Evolutionary conservation across 1,140 invertebrate species (phyloP), one percentile per base, ranked within the genome.

Genomic region (Drosophila lacertosa): DNA sequence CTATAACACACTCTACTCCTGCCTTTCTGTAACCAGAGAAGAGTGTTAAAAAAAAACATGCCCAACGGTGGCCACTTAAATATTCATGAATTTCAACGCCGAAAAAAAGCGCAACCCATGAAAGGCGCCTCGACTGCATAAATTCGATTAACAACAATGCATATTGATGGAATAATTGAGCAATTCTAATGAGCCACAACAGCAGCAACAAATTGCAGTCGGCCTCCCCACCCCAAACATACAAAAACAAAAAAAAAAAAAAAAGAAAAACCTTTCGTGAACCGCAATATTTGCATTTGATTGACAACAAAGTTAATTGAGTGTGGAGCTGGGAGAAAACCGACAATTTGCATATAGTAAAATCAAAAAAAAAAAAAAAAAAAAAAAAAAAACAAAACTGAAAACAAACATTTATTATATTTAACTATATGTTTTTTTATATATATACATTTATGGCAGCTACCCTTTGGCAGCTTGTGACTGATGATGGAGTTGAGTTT

Each of bases 161-260:
- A 89, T 89, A 89, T 88, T 89, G 86, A 89, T 89, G 81, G 81
- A 89, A 89, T 89, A 89, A 89, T 86, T 89, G 86, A 89, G 88
- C 75, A 82, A 79, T 88, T 89, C 68, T 82, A 86, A 88, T 82
- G 77, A 89, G 72, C 77, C 72, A 81, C 76, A 88, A 77, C 59
- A 82, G 57, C 58, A 60, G 63, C 45, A 74, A 80, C 83, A 89
- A 89, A 89, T 89, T 88, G 82, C 63, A 82, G 26, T 51, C 37
- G 53, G 53, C 22, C 53, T 42, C 40, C 45, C 29, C 13, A 11
- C 42, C 42, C 42, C 11, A 4, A 45, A 24, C 51, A 68, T n/a
- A n/a, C n/a, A n/a, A n/a, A n/a, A n/a, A n/a, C n/a, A n/a, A n/a
- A n/a, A n/a, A n/a, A n/a, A n/a, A n/a, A n/a, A n/a, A n/a, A n/a